phyloP scores from a whole-genome alignment of 2,113 vertebrate species.

The Sprattus sprattus region DNA sequence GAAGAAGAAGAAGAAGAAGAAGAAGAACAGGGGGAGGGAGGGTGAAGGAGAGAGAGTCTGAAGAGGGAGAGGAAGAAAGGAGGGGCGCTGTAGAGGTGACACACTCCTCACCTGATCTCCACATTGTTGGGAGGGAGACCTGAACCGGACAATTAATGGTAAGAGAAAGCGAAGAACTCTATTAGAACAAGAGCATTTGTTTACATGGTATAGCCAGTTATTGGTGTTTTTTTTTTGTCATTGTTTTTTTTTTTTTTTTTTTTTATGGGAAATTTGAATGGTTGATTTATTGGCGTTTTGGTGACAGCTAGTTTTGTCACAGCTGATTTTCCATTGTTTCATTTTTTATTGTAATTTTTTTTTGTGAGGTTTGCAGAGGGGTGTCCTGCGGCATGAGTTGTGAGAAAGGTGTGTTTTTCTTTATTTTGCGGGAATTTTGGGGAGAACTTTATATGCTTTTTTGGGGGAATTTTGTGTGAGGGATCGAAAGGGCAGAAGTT shows the following conservation, averaged over 20 bases:
- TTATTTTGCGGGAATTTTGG: slow-evolving; percentile 2
- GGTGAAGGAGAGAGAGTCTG: slow-evolving; percentile 45
- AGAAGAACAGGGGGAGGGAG: slow-evolving; percentile 31
- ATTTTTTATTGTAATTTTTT: slow-evolving; percentile 2
- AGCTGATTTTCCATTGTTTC: slow-evolving; percentile 18
- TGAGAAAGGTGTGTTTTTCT: slow-evolving; percentile 9
- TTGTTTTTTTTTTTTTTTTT: slow-evolving; percentile 15
- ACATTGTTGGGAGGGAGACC: slow-evolving; percentile 70
- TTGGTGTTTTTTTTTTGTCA: slow-evolving; percentile 26
- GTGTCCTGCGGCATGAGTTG: background rate
- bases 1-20: slow-evolving; percentile 24
- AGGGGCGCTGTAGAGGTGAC: slow-evolving; percentile 61
- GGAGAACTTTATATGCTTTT: slow-evolving; percentile 6
- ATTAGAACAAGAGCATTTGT: background rate
- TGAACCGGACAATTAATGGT: slow-evolving; percentile 67
- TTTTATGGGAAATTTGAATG: background rate
- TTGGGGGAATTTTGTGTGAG: slow-evolving; percentile 28
- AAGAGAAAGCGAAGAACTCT: slow-evolving; percentile 58
- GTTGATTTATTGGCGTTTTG: background rate
- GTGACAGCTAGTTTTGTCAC: background rate
- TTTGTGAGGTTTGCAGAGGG: background rate
- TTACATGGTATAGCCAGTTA: slow-evolving; percentile 7
- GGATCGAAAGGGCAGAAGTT: slow-evolving; percentile 46
- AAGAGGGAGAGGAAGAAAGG: slow-evolving; percentile 49
- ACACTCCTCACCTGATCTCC: slow-evolving; percentile 81